Evolutionary conservation across 1,140 invertebrate species (phyloP).

Genomic region (Phymorhynchus buccinoides): DNA sequence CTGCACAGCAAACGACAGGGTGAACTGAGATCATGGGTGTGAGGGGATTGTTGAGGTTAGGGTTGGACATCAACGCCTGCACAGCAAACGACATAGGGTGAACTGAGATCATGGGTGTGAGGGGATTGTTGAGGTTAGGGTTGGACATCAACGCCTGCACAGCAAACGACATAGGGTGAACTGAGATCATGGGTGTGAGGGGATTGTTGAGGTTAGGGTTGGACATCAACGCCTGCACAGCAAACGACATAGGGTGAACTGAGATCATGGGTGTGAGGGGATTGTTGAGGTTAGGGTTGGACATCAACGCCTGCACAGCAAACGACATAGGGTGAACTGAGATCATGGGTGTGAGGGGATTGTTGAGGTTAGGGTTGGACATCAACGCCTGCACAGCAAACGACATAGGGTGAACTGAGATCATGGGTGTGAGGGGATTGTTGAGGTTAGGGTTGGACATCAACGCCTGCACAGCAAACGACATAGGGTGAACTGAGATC

Average conservation of each 20-base stretch:
- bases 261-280: too few relatives aligned
- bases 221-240: conserved; percentile 63
- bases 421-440: not conserved
- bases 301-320: conserved; percentile 62
- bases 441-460: too few relatives aligned
- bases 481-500: conserved; percentile 26
- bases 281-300: too few relatives aligned
- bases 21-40: not conserved
- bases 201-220: too few relatives aligned
- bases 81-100: conserved; percentile 26
- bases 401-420: too few relatives aligned
- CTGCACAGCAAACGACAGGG: conserved; percentile 52
- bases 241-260: too few relatives aligned
- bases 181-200: too few relatives aligned
- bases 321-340: too few relatives aligned
- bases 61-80: not conserved
- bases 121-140: not conserved
- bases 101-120: not conserved
- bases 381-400: conserved; percentile 57
- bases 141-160: not conserved
- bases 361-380: too few relatives aligned
- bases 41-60: not conserved
- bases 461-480: conserved; percentile 56
- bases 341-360: too few relatives aligned
- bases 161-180: conserved; percentile 30